Evolutionary conservation across 2,888 invertebrate genomes (phyloP), one percentile per base, ranked within the genome.

Genomic region (Salticus scenicus): DNA sequence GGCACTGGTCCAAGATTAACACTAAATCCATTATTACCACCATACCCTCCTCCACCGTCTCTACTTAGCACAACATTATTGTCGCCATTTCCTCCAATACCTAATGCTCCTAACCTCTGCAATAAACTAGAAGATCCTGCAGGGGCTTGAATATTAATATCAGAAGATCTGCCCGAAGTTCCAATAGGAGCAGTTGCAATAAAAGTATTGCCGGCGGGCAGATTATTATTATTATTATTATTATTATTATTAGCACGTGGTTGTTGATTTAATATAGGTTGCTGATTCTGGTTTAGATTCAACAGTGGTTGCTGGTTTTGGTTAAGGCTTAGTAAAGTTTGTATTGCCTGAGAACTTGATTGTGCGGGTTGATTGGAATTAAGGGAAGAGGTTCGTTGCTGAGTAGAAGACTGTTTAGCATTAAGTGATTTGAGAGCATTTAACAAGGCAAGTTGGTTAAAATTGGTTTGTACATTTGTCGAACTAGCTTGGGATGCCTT

Each of bases 1-100:
- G 86, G 31, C 17, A 86, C 76, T 24, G 86, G 72, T 14, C 86
- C 86, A 14, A 86, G 63, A 42, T 86, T 86, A 4, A 86, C 41
- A 24, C 64, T 72, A 14, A 86, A 57, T 5, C 86, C 86, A 7
- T 41, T 37, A 12, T 37, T 31, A 10, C 70, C 74, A 0, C 74
- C 78, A n/a, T 41, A 33, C 20, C 72, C 72, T 31, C 82, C 82
- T 5, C 24, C 20, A 24, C 57, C 57, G 31, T 78, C 78, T 64
- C 78, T 80, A 10, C 37, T 64, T 8, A 66, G 28, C 33, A 72
- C 12, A 28, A 72, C 33, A 57, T 24, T 24, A 4, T 5, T 7
- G 17, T 2, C 24, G 24, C 41, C 51, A 14, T 28, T 37, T 37
- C 63, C 31, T 20, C 63, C 85, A 10, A 80, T 17, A 4, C 63